Base-by-base conservation (phyloP, 2,888 invertebrate species). In the Thereva nobilitata region DNA sequence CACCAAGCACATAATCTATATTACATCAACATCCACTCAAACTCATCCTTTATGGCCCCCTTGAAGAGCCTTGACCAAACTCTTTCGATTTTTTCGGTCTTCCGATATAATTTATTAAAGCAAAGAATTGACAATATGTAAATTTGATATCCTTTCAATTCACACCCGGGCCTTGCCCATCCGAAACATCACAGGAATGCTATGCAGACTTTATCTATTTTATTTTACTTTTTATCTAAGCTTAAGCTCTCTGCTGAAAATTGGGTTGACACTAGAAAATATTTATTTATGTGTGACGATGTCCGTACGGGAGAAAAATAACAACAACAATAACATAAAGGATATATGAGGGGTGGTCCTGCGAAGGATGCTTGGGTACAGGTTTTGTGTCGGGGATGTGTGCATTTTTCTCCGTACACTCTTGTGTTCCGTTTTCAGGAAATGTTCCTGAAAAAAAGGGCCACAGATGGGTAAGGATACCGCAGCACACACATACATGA, bases 231-330 rank as follows among this genome's bases (percentile, higher is more conserved):
- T 38, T 50, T 61, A 50, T 61, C 49, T 61, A 23, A 50, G 41
- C 40, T 23, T 23, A 41, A 45, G 44, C 59, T 61, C 53, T 42
- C 40, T 50, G 44, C 37, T 52, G 45, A 53, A 66, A 66, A 53
- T 66, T 66, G 53, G 66, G 59, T 57, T 66, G 66, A 66, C 66
- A 66, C 57, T 44, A 53, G 66, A 66, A 59, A 54, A 66, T 59
- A 59, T 59, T 59, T 66, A 59, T 66, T 66, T 59, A 59, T 59
- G 53, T 59, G 59, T 35, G 66, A 66, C 59, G 44, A 52, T 52
- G 53, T 59, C 59, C 59, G 53, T 45, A 37, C 44, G 35, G 40
- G 55, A 47, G 41, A 37, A 34, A 59, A 59, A 23, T 23, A 23
- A 23, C 23, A 23, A 23, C 23, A 23, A 23, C 23, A 23, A 23